phyloP scores from a whole-genome alignment of 2,888 invertebrate species.

The Podabrus alpinus region DNA sequence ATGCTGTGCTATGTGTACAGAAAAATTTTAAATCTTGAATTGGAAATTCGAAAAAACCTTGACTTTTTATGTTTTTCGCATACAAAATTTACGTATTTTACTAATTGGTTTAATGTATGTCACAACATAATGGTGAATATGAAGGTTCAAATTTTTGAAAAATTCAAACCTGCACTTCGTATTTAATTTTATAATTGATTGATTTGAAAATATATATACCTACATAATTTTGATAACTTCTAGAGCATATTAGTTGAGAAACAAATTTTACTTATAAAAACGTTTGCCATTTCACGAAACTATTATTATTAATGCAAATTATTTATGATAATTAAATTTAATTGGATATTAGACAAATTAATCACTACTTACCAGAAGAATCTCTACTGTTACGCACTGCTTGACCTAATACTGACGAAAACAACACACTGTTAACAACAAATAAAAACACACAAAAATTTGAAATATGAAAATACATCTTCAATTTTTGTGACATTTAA shows the following conservation, averaged over 20 bases:
- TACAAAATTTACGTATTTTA: not conserved
- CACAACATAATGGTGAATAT: not conserved
- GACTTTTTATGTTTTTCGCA: not conserved
- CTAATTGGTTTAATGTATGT: too few relatives aligned
- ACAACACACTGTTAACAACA: conserved; percentile 4
- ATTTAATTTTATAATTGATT: too few relatives aligned
- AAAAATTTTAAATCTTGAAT: too few relatives aligned
- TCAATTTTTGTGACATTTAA: not conserved
- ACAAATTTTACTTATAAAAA: not conserved
- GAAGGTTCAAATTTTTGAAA: not conserved
- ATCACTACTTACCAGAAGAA: conserved; percentile 26
- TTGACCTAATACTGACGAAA: conserved; percentile 12
- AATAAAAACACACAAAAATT: conserved; percentile 21
- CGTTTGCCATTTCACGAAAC: not conserved
- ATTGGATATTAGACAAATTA: not conserved
- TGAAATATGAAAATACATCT: conserved; percentile 17
- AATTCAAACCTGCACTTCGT: not conserved
- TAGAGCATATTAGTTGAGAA: not conserved
- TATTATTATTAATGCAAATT: not conserved
- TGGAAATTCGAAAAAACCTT: not conserved
- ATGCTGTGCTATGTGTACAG: too few relatives aligned
- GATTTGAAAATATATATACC: too few relatives aligned
- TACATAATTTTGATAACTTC: not conserved
- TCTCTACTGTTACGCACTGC: conserved; percentile 26
- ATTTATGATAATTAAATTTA: not conserved